Evolutionary conservation across 2,797 vertebrate species (phyloP).

Genomic region (Oryzias sinensis): DNA sequence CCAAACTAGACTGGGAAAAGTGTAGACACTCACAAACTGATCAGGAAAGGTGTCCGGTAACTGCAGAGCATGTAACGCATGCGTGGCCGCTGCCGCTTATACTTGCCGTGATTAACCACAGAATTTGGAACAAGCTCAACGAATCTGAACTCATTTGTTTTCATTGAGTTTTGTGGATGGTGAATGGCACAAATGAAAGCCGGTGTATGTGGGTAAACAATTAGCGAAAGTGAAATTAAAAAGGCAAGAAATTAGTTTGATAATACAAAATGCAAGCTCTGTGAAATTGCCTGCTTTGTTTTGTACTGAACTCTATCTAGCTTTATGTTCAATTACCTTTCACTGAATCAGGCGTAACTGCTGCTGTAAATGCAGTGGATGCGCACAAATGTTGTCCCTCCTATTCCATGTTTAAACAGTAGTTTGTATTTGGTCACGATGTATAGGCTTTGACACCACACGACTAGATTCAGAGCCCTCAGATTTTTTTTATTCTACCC

Average conservation of each 20-base stretch:
- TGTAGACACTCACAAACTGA: too few relatives aligned
- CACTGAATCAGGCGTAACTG: neutral
- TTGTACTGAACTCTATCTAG: neutral
- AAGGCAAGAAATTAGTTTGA: neutral
- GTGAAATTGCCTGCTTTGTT: conserved; percentile 2
- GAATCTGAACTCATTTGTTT: neutral
- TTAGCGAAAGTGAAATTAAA: neutral
- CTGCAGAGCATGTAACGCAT: neutral
- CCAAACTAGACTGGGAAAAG: neutral
- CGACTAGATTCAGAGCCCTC: too few relatives aligned
- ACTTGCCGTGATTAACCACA: neutral
- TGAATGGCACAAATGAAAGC: neutral
- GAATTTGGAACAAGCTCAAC: neutral
- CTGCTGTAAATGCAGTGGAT: neutral
- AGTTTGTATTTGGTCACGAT: too few relatives aligned
- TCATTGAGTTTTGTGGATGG: neutral
- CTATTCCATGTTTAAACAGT: neutral
- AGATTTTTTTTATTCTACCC: too few relatives aligned
- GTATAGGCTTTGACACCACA: too few relatives aligned
- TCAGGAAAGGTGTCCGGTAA: neutral
- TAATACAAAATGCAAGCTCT: neutral
- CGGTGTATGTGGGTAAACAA: neutral
- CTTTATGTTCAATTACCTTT: neutral
- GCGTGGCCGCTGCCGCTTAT: neutral
- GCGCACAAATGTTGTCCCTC: neutral